phyloP scores from a whole-genome alignment of 2,888 invertebrate species.

The Hydrotaea diabolus region DNA sequence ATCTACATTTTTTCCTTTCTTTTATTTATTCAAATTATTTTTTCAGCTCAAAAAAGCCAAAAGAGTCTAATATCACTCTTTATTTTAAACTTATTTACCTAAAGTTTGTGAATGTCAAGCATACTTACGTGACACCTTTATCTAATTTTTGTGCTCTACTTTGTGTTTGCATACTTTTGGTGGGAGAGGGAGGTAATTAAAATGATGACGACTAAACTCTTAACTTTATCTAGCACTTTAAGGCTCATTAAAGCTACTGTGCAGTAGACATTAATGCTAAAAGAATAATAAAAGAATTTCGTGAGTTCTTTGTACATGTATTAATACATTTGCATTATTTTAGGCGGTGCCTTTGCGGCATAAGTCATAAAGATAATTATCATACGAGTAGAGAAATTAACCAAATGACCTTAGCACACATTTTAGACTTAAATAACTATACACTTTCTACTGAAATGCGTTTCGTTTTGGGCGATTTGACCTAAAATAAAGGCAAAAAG shows the following conservation, averaged over 20 bases:
- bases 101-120: background rate
- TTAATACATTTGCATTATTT: background rate
- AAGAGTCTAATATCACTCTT: no score
- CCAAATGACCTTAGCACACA: constrained; percentile 26
- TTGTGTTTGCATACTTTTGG: background rate
- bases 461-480: no score
- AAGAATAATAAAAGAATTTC: no score
- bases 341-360: background rate
- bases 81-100: background rate
- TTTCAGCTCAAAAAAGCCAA: no score
- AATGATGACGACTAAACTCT: constrained; percentile 22
- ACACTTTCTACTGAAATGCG: no score
- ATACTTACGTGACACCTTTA: background rate
- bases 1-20: no score
- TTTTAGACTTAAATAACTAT: background rate
- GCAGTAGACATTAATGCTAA: no score
- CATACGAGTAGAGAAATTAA: background rate
- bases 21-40: no score
- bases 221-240: constrained; percentile 29
- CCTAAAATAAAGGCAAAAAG: no score
- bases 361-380: background rate
- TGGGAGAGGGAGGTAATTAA: background rate
- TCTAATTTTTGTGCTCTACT: background rate
- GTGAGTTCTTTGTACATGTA: background rate
- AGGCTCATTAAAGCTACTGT: constrained; percentile 1